phyloP scores from a whole-genome alignment of 2,797 vertebrate species.

The Acridotheres tristis region DNA sequence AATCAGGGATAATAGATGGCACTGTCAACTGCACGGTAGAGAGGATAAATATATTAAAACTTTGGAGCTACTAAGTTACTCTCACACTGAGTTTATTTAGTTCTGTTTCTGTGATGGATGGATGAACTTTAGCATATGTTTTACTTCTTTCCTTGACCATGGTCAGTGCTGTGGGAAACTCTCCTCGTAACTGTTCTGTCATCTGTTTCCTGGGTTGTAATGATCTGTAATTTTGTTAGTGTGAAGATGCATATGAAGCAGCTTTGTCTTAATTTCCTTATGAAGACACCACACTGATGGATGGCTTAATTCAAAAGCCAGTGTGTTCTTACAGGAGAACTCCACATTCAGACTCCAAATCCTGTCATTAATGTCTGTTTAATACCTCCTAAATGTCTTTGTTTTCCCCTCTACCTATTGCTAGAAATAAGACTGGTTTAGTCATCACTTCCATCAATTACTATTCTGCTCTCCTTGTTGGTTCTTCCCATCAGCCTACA shows the following conservation, averaged over 20 bases:
- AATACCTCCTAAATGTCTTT: conserved; percentile 3
- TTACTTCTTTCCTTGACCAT: not conserved
- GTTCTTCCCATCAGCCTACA: not conserved
- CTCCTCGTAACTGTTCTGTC: not conserved
- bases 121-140: not conserved
- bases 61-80: not conserved
- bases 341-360: not conserved
- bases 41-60: not conserved
- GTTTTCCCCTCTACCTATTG: not conserved
- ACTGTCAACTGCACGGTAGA: not conserved
- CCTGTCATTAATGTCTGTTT: not conserved
- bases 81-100: not conserved
- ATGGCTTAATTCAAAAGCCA: not conserved
- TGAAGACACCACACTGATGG: not conserved
- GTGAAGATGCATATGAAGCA: conserved; percentile 8
- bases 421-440: not conserved
- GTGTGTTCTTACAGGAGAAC: not conserved
- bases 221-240: conserved; percentile 12
- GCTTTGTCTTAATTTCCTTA: not conserved
- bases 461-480: not conserved
- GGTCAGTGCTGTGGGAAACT: not conserved
- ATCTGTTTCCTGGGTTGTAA: not conserved
- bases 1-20: not conserved
- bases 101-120: not conserved
- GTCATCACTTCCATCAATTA: not conserved